Conservation (phyloP, 2,797 vertebrate species). For the Chaunax sp. region DNA sequence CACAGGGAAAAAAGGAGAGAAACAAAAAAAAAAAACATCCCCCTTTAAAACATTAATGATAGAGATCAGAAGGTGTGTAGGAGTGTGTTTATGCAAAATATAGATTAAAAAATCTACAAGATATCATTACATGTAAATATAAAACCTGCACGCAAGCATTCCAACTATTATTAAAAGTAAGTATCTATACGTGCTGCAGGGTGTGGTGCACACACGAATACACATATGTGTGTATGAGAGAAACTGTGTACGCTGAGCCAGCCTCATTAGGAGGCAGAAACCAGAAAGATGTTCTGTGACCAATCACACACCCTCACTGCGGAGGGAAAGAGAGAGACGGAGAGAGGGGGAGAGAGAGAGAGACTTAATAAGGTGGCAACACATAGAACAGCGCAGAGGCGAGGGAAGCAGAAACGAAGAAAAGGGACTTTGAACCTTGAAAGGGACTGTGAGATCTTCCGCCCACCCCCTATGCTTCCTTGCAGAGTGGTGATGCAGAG, state of each 20-base stretch:
- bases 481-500: conserved; percentile 40
- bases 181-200: conserved; percentile 14
- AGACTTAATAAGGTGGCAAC: conserved; percentile 76
- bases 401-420: conserved; percentile 63
- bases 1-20: background rate
- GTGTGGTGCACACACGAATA: conserved; percentile 11
- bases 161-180: conserved; percentile 14
- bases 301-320: conserved; percentile 46
- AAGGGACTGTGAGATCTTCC: conserved; percentile 77
- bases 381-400: conserved; percentile 67
- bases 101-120: background rate
- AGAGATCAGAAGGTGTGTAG: conserved; percentile 10
- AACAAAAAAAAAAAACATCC: conserved; percentile 20
- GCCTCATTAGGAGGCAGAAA: conserved; percentile 75
- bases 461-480: conserved; percentile 68
- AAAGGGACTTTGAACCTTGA: conserved; percentile 79
- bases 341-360: conserved; percentile 36
- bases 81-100: conserved; percentile 6
- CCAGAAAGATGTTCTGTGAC: conserved; percentile 69
- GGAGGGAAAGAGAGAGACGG: conserved; percentile 10
- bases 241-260: conserved; percentile 37
- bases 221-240: background rate
- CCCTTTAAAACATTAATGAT: conserved; percentile 23
- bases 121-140: background rate
- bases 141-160: conserved; percentile 2